Evolutionary conservation across 1,140 invertebrate genomes (phyloP).

Genomic region (Hetaerina americana): DNA sequence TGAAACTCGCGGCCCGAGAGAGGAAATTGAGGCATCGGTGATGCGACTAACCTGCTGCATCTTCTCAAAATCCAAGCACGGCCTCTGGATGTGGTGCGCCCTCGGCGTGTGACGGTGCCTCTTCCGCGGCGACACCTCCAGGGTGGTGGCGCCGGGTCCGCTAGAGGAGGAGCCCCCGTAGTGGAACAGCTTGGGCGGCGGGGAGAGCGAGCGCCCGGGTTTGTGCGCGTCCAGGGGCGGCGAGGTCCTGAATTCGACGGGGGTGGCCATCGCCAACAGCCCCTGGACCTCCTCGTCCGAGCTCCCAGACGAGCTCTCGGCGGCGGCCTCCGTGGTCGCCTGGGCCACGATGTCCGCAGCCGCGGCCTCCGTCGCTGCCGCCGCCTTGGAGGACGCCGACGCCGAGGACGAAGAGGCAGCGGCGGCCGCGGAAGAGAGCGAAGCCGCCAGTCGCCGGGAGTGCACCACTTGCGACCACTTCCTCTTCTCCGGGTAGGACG

Average conservation of each 20-base stretch:
- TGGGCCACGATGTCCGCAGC: slow-evolving; percentile 20
- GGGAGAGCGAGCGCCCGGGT: slow-evolving; percentile 50
- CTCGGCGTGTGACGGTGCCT: slow-evolving; percentile 46
- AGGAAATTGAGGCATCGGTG: slow-evolving; percentile 14
- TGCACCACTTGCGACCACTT: slow-evolving; percentile 58
- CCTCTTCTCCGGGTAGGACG: slow-evolving; percentile 48
- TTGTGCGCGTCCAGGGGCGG: slow-evolving; percentile 77
- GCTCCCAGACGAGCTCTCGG: slow-evolving; percentile 27
- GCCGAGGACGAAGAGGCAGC: slow-evolving; percentile 7
- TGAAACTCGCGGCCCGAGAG: slow-evolving; percentile 15
- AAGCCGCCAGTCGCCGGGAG: slow-evolving; percentile 24
- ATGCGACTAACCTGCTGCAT: slow-evolving; percentile 69
- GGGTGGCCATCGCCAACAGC: slow-evolving; percentile 45
- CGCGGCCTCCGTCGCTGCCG: slow-evolving; percentile 10
- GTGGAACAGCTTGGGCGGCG: slow-evolving; percentile 60
- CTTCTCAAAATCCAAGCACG: slow-evolving; percentile 90
- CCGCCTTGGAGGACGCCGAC: slow-evolving; percentile 14
- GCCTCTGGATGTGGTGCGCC: slow-evolving; percentile 54
- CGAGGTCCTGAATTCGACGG: slow-evolving; percentile 77
- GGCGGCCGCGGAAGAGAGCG: slow-evolving; percentile 17
- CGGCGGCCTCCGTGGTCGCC: slow-evolving; percentile 20
- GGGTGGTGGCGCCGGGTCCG: slow-evolving; percentile 21
- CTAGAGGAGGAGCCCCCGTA: slow-evolving; percentile 44
- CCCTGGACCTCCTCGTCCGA: slow-evolving; percentile 57
- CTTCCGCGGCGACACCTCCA: slow-evolving; percentile 34